Base-by-base conservation (phyloP, 2,113 vertebrate species). In the Agelaius tricolor region DNA sequence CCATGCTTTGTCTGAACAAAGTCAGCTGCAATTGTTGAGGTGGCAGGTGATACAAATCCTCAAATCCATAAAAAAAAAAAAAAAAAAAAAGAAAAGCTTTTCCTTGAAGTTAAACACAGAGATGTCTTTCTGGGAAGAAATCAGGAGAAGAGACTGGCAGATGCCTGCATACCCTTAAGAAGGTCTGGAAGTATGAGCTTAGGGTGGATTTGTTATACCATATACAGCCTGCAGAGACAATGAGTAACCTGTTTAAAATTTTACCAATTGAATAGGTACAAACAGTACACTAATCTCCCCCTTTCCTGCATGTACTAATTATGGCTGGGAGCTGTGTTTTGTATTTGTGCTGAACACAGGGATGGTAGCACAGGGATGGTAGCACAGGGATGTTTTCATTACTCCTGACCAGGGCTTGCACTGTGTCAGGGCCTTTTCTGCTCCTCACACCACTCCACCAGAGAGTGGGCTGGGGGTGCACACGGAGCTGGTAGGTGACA, bases 381-480 rank as follows among this genome's bases (percentile, higher is more conserved):
- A 71, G 46, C 1, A 17, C 26, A 71, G 51, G 9, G 22, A 52
- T 62, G 41, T 14, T 76, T 69, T 13, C 7, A 10, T 4, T 62
- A 24, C 4, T 57, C 73, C 57, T 87, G 63, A 66, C 46, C 52
- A 37, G 72, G 3, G 15, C 21, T 65, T 28, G 55, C 23, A 58
- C 17, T 11, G 11, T 4, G 7, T 10, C 72, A 49, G 51, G 21
- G 59, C 15, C 55, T 54, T 16, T 84, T 13, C 51, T 66, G 57
- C 26, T 52, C 2, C 76, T 52, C 58, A 20, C 30, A 6, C 1
- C 7, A 6, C 7, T 3, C 33, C 23, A 16, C 20, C 51, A 66
- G 28, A 0, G 1, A 76, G 74, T 0, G 20, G 73, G 39, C 39
- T 76, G 57, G 23, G 28, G 31, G 11, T 54, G 28, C 46, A 28